Evolutionary conservation across 2,113 vertebrate species (phyloP), one percentile per base, ranked within the genome.

Genomic region (Heterotilapia buettikoferi): DNA sequence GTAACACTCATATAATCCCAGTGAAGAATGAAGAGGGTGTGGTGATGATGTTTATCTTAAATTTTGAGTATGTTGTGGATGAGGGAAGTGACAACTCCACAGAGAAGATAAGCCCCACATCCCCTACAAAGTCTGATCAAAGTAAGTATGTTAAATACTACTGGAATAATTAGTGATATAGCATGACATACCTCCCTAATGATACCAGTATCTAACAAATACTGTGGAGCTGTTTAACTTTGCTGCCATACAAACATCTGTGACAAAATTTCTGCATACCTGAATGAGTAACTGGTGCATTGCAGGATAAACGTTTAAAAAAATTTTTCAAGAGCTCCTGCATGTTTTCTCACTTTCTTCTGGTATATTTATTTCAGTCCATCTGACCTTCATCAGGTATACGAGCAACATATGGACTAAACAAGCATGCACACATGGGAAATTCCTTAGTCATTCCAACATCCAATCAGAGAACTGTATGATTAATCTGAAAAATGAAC

Each of bases 1-100:
- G n/a, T n/a, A n/a, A n/a, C n/a, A n/a, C n/a, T n/a, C n/a, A 99
- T 93, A 95, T 99, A 90, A 99, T 99, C 94, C 98, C 98, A 14
- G 98, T 99, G 94, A 99, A 99, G 96, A 99, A 99, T 53, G 98
- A 99, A 96, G 98, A 99, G 13, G 98, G 98, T 1, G 95, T 99
- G 89, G 98, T 99, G 84, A 99, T 99, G 97, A 99, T 99, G 98
- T 99, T 99, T 93, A 99, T 99, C 95, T 96, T 99, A 89, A 98
- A 98, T 93, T 99, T 99, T 90, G 98, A 99, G 43, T 97, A 98
- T 16, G 96, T 98, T 50, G 94, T 97, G 56, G 97, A 98, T 84
- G 97, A 97, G 71, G 98, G 97, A 59, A 98, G 96, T 83, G 96
- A 96, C 81, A 92, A 95, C 87, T 97, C 98, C 54, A 96, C 97